Evolutionary conservation across 2,113 vertebrate genomes (phyloP).

Genomic region (Podarcis muralis): DNA sequence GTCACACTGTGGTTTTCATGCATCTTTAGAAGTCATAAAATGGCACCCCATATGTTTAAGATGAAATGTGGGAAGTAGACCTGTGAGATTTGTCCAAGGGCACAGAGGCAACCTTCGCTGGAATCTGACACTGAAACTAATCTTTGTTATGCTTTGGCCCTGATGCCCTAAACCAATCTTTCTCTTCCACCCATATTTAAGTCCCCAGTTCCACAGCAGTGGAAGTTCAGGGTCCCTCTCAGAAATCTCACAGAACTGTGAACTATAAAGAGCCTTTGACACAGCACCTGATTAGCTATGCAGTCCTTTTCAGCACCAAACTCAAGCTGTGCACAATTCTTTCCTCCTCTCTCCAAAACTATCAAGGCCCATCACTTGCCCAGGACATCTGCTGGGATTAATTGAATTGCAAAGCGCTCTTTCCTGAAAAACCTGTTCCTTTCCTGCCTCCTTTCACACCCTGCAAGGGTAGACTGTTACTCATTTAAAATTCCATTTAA

Average conservation of each 20-base stretch:
- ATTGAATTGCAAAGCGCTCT: conserved; percentile 21
- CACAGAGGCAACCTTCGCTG: background rate
- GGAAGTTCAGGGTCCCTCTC: background rate
- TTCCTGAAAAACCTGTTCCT: background rate
- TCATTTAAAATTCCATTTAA: conserved; percentile 19
- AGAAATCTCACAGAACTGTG: conserved; percentile 18
- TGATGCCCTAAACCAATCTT: background rate
- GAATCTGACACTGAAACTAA: background rate
- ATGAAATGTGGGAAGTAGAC: background rate
- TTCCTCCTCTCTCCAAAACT: accelerated
- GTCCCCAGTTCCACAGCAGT: background rate
- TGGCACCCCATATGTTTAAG: background rate
- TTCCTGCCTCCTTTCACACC: conserved; percentile 1
- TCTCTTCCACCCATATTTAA: background rate
- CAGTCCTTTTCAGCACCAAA: background rate
- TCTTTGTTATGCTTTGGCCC: background rate
- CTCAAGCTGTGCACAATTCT: conserved; percentile 23
- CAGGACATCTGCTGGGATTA: conserved; percentile 31
- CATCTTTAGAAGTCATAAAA: background rate
- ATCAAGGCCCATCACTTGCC: conserved; percentile 4
- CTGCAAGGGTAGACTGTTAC: background rate
- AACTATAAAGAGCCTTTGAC: conserved; percentile 35
- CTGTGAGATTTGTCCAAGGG: background rate
- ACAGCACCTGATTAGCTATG: conserved; percentile 15
- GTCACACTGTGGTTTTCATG: background rate